phyloP scores from a whole-genome alignment of 1,140 invertebrate species.

The Ostrea denselamellosa region DNA sequence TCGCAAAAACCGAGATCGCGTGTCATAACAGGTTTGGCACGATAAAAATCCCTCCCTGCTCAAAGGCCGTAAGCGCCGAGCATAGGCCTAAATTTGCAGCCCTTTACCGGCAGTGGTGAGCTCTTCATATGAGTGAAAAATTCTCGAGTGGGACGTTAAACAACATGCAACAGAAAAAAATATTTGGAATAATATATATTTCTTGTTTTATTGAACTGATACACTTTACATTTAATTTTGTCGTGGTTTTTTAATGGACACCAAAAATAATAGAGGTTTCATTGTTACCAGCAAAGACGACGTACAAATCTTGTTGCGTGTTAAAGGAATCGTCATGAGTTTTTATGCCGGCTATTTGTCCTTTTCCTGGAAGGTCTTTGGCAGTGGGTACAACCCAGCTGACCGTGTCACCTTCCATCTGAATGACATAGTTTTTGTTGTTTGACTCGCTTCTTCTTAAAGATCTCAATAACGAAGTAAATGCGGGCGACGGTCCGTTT shows the following conservation, averaged over 20 bases:
- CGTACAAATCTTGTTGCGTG: neutral
- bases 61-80: too few species aligned
- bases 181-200: too few species aligned
- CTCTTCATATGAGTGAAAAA: too few species aligned
- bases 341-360: conserved; percentile 60
- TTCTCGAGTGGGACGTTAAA: too few species aligned
- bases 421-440: conserved; percentile 37
- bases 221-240: too few species aligned
- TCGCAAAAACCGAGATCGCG: too few species aligned
- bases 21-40: too few species aligned
- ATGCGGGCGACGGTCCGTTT: neutral
- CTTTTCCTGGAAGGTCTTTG: conserved; percentile 51
- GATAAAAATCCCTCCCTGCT: too few species aligned
- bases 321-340: neutral
- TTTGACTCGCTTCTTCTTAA: neutral
- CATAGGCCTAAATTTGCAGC: too few species aligned
- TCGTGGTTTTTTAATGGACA: neutral
- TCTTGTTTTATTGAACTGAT: too few species aligned
- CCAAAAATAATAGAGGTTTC: conserved; percentile 14
- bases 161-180: too few species aligned
- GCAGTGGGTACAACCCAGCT: conserved; percentile 57
- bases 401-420: conserved; percentile 19
- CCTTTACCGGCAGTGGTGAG: too few species aligned
- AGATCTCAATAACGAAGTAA: neutral
- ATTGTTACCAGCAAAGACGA: conserved; percentile 7